Evolutionary conservation across 2,797 vertebrate species (phyloP), one percentile per base, ranked within the genome.

Genomic region (Acanthornis magna): DNA sequence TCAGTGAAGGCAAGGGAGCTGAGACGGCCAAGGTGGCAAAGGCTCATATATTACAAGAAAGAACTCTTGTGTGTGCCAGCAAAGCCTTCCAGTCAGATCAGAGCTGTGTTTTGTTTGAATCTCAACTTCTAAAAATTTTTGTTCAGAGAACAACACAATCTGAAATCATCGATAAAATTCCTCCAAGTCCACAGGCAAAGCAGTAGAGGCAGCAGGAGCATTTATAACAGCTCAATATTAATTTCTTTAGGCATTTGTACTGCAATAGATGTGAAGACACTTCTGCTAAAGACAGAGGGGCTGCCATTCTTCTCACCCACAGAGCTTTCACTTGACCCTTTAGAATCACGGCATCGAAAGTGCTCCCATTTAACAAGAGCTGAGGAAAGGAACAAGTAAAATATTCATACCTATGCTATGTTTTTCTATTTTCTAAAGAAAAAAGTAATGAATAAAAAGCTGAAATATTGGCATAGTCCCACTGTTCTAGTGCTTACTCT

Each of bases 161-260:
- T 74, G 62, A 91, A 91, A 42, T 75, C 26, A 77, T 61, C 43
- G 3, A 93, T 73, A 87, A 91, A 82, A 82, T 71, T 87, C 23
- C 63, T 88, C 22, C n/a, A 86, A 87, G 50, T 76, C 58, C 63
- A 61, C 17, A 67, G 55, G 60, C 51, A 92, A 87, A 93, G 36
- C 17, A 40, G 42, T 47, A 85, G 43, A 25, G 62, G 11, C 53
- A 89, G 25, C 12, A 88, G 38, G 10, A 92, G 27, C 86, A 84
- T 86, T 78, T 86, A 63, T 57, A 57, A 45, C 10, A 43, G 23
- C 26, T 81, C 67, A 48, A 54, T 92, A 89, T 88, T 88, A 73
- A 72, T 88, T 93, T 95, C 36, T 75, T 62, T 58, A 86, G 32
- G 70, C 45, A 73, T 89, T 65, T 80, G 4, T 72, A 55, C 71